A percentile compares a stretch with the other conserved stretches of the same genome.
These are phyloP conservation scores for Scomber colias DNA, from an alignment of 2,113 vertebrate genomes.

Conservation along the genomic window DNA sequence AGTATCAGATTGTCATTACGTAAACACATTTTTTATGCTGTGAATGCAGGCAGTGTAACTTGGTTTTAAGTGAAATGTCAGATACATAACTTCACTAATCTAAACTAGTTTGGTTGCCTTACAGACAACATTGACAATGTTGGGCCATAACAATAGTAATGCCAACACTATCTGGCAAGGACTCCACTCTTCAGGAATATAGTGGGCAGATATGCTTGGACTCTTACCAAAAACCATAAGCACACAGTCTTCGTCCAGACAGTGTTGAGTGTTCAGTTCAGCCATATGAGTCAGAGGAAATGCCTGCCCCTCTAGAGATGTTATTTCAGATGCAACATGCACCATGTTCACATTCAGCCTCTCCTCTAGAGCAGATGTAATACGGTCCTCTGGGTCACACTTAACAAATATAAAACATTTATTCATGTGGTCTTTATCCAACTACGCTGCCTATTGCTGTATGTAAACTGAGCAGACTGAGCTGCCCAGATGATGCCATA, in stretches of 20 bases:
- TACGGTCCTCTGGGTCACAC: slow-evolving; percentile 15
- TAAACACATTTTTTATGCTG: neutral
- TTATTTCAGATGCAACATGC: slow-evolving; percentile 54
- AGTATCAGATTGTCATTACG: neutral
- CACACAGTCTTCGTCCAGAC: slow-evolving; percentile 43
- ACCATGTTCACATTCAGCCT: slow-evolving; percentile 21
- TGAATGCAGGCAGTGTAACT: neutral
- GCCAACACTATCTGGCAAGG: slow-evolving; percentile 1
- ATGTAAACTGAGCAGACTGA: neutral
- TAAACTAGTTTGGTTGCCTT: too few species aligned
- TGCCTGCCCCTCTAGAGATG: slow-evolving; percentile 41
- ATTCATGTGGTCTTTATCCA: slow-evolving; percentile 3
- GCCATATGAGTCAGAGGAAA: slow-evolving; percentile 66
- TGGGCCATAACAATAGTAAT: too few species aligned
- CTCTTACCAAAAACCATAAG: slow-evolving; percentile 46
- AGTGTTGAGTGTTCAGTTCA: slow-evolving; percentile 53
- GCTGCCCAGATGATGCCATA: neutral
- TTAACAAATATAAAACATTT: slow-evolving; percentile 24
- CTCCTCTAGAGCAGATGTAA: slow-evolving; percentile 35
- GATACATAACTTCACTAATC: too few species aligned
- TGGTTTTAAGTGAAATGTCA: neutral
- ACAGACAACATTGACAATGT: too few species aligned
- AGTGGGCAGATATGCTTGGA: slow-evolving; percentile 54
- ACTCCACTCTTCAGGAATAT: slow-evolving; percentile 47
- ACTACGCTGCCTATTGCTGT: neutral